Percentiles rank a stretch among this genome's conserved stretches.
These are phyloP conservation scores for Pangasianodon hypophthalmus DNA, from an alignment of 2,113 vertebrate species.

Conservation along the genomic window DNA sequence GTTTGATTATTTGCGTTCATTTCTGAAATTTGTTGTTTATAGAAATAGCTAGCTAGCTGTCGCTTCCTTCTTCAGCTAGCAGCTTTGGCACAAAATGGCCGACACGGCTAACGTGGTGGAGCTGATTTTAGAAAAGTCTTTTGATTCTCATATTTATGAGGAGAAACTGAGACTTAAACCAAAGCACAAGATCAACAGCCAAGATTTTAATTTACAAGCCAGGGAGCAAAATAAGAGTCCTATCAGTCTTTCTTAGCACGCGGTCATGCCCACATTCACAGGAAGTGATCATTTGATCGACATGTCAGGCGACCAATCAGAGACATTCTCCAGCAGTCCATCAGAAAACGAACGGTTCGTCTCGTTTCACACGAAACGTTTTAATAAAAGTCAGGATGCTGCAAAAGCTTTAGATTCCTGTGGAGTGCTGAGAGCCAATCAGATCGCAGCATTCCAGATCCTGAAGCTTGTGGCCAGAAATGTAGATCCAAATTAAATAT, in stretches of 20 bases:
- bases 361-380: too few species aligned
- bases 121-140: not conserved
- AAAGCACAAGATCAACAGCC: too few species aligned
- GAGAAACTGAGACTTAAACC: too few species aligned
- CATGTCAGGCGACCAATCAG: not conserved
- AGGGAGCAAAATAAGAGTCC: not conserved
- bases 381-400: not conserved
- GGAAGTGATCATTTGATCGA: not conserved
- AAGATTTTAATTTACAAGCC: not conserved
- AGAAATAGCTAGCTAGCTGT: not conserved
- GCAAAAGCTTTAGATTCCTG: not conserved
- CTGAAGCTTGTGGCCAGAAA: not conserved
- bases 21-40: not conserved
- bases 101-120: not conserved
- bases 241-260: too few species aligned
- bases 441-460: not conserved
- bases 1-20: too few species aligned
- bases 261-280: not conserved
- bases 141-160: not conserved
- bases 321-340: not conserved
- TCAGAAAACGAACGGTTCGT: too few species aligned
- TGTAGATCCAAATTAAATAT: not conserved
- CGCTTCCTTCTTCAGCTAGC: not conserved
- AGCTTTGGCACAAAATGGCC: not conserved
- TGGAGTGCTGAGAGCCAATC: not conserved